These are phyloP conservation scores for Leptosomus discolor DNA, from an alignment of 2,113 vertebrate species.

Conservation along the genomic window DNA sequence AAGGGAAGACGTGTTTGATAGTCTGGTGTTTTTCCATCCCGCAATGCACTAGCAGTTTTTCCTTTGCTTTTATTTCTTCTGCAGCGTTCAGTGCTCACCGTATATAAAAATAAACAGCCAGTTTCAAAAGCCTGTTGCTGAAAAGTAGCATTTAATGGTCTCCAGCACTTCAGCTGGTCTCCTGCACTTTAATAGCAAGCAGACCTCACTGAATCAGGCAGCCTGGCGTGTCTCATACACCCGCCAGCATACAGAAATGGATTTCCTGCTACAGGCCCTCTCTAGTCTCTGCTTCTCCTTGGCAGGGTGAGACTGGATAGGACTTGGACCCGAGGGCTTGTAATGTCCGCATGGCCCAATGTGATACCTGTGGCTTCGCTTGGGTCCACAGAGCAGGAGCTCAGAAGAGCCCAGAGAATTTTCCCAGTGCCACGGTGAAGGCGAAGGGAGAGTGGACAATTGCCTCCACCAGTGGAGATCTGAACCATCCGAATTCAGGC, in stretches of 20 bases:
- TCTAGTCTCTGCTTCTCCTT: background rate
- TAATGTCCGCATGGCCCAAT: fast-evolving
- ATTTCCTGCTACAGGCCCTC: background rate
- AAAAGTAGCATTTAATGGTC: background rate
- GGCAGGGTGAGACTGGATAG: background rate
- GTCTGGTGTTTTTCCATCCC: background rate
- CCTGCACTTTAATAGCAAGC: background rate
- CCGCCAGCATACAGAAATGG: background rate
- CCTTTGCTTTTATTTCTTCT: background rate
- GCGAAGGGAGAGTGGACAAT: background rate
- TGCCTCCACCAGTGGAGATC: fast-evolving
- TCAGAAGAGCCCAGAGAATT: background rate
- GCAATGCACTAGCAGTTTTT: background rate
- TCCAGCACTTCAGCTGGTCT: background rate
- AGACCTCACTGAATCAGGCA: background rate
- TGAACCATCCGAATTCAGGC: fast-evolving
- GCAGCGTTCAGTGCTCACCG: background rate
- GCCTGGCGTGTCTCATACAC: background rate
- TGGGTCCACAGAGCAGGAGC: background rate
- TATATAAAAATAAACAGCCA: background rate
- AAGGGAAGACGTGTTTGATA: background rate
- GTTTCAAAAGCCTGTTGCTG: background rate
- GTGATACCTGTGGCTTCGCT: background rate
- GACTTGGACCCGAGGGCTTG: background rate
- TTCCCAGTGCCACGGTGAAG: background rate